Conservation (phyloP, 1,140 invertebrate species). For the Onthophagus taurus region DNA sequence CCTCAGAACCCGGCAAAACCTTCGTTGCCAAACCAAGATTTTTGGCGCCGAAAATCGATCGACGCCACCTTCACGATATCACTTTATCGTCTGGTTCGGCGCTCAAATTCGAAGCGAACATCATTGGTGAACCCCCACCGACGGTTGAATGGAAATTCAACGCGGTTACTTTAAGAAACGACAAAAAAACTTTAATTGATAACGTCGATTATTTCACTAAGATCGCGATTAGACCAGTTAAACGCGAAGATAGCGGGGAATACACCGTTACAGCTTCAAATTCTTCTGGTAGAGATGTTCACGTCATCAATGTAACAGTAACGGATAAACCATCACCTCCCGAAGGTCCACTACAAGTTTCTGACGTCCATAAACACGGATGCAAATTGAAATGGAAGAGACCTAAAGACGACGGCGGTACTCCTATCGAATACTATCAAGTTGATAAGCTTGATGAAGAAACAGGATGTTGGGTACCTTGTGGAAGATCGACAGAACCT, state of each 20-base stretch:
- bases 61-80: slow-evolving; percentile 78
- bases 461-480: slow-evolving; percentile 91
- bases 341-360: slow-evolving; percentile 82
- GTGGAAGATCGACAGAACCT: slow-evolving; percentile 71
- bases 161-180: slow-evolving; percentile 45
- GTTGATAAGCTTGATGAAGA: slow-evolving; percentile 89
- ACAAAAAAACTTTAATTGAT: slow-evolving; percentile 61
- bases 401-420: slow-evolving; percentile 79
- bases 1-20: slow-evolving; percentile 76
- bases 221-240: slow-evolving; percentile 69
- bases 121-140: slow-evolving; percentile 86
- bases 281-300: slow-evolving; percentile 77
- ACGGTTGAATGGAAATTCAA: slow-evolving; percentile 79
- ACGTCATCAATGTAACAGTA: slow-evolving; percentile 82
- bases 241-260: slow-evolving; percentile 74
- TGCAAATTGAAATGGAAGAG: slow-evolving; percentile 92
- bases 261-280: slow-evolving; percentile 82
- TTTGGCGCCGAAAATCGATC: slow-evolving; percentile 90
- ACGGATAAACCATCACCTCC: slow-evolving; percentile 83
- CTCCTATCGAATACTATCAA: slow-evolving; percentile 86
- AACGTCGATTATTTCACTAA: slow-evolving; percentile 84
- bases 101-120: slow-evolving; percentile 84
- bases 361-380: slow-evolving; percentile 86
- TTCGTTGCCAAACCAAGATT: slow-evolving; percentile 88
- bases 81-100: slow-evolving; percentile 84